A percentile compares a stretch with the other conserved stretches of the same genome.
phyloP scores from a whole-genome alignment of 2,797 vertebrate genomes.

The Rhinella marina region DNA sequence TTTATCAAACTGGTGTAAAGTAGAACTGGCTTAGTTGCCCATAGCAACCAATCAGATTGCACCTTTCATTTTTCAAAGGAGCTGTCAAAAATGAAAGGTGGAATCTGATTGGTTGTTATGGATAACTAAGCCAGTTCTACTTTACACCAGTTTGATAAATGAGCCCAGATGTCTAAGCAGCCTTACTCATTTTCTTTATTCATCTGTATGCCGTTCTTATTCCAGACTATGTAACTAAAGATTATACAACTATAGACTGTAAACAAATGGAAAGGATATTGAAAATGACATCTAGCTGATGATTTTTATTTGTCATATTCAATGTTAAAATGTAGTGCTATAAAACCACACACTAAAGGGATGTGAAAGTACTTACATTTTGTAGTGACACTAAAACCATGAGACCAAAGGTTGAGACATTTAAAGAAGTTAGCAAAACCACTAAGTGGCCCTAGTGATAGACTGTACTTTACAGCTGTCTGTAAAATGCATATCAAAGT shows the following conservation, averaged over 20 bases:
- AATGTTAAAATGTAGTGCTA: slow-evolving; percentile 42
- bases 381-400: slow-evolving; percentile 34
- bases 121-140: too few relatives aligned
- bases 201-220: not conserved
- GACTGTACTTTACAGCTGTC: slow-evolving; percentile 4
- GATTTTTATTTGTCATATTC: slow-evolving; percentile 33
- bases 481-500: not conserved
- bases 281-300: slow-evolving; percentile 33
- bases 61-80: too few relatives aligned
- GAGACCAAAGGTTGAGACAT: slow-evolving; percentile 45
- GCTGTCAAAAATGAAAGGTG: too few relatives aligned
- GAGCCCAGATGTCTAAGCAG: not conserved
- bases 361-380: slow-evolving; percentile 38
- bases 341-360: slow-evolving; percentile 45
- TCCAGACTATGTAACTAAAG: not conserved
- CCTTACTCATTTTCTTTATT: not conserved
- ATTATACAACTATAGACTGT: not conserved
- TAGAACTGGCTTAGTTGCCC: too few relatives aligned
- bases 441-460: slow-evolving; percentile 33
- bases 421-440: slow-evolving; percentile 48
- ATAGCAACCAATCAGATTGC: too few relatives aligned
- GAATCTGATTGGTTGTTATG: too few relatives aligned
- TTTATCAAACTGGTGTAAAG: too few relatives aligned
- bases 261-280: slow-evolving; percentile 21
- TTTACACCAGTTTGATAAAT: too few relatives aligned